Evolutionary conservation across 2,888 invertebrate species (phyloP).

Genomic region (Geophilus truncorum): DNA sequence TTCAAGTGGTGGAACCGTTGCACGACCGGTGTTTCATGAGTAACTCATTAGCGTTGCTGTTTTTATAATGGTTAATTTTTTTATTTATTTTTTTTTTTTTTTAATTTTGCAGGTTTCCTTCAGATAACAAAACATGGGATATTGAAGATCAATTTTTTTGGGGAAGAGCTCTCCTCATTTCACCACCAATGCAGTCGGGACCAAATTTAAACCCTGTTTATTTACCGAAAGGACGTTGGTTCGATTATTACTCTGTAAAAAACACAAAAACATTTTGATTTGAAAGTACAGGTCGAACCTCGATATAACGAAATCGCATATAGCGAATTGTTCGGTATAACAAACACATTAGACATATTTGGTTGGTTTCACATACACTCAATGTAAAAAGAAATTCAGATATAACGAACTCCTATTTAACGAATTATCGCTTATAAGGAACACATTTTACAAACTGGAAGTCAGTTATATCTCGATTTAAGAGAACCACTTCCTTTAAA

Average conservation of each 20-base stretch:
- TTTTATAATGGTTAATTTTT: neutral
- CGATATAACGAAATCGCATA: no score
- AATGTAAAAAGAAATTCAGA: no score
- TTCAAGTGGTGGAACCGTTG: conserved; percentile 46
- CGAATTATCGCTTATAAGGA: no score
- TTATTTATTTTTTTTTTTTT: neutral
- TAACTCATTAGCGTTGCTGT: no score
- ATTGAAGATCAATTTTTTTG: conserved; percentile 46
- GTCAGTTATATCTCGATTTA: no score
- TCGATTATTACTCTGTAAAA: conserved; percentile 43
- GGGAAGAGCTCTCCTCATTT: conserved; percentile 49
- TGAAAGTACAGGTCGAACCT: no score
- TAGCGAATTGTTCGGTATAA: no score
- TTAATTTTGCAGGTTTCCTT: conserved; percentile 41
- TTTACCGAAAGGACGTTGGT: conserved; percentile 44
- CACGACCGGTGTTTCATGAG: conserved; percentile 48
- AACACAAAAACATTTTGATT: neutral
- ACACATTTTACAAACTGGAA: no score
- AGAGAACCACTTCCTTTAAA: no score
- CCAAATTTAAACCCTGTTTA: conserved; percentile 43
- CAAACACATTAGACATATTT: no score
- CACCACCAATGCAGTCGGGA: conserved; percentile 41
- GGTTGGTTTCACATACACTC: no score
- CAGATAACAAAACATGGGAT: conserved; percentile 41
- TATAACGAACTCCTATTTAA: no score